These are phyloP conservation scores for Gobius niger DNA, from an alignment of 2,113 vertebrate species.

Conservation along the genomic window DNA sequence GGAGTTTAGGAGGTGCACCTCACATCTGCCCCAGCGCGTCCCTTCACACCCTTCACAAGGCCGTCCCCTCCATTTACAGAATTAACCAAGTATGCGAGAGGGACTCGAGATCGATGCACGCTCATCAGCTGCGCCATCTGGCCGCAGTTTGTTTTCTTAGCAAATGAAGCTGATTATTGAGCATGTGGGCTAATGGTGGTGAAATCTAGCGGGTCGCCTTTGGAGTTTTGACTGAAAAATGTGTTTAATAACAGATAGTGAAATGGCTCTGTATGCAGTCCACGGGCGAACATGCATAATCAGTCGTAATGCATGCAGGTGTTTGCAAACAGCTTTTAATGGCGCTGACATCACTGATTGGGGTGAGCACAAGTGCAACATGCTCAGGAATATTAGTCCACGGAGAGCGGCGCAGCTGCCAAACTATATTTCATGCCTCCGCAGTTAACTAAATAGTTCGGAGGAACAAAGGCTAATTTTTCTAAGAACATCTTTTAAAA, in stretches of 20 bases:
- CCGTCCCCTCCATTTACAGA: conserved; percentile 57
- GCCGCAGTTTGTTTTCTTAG: conserved; percentile 74
- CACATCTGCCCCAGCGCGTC: conserved; percentile 55
- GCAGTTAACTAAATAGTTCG: not conserved
- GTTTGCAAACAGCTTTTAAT: conserved; percentile 45
- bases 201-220: conserved; percentile 61
- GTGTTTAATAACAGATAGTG: conserved; percentile 42
- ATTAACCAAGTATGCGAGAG: conserved; percentile 58
- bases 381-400: conserved; percentile 9
- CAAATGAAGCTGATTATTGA: conserved; percentile 76
- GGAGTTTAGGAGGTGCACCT: conserved; percentile 27
- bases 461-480: too few species aligned
- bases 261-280: conserved; percentile 31
- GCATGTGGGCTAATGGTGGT: conserved; percentile 62
- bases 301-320: conserved; percentile 41
- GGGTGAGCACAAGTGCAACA: conserved; percentile 23
- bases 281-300: conserved; percentile 26
- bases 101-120: conserved; percentile 74
- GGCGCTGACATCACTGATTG: conserved; percentile 30
- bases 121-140: conserved; percentile 76
- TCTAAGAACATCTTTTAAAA: too few species aligned
- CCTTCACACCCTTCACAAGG: conserved; percentile 44
- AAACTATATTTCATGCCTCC: not conserved
- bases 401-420: conserved; percentile 23
- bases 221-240: conserved; percentile 49